These are phyloP conservation scores for Mastigias papua DNA, from an alignment of 30 jellyfish, hydroid and myxozoan species.

Conservation along the genomic window DNA sequence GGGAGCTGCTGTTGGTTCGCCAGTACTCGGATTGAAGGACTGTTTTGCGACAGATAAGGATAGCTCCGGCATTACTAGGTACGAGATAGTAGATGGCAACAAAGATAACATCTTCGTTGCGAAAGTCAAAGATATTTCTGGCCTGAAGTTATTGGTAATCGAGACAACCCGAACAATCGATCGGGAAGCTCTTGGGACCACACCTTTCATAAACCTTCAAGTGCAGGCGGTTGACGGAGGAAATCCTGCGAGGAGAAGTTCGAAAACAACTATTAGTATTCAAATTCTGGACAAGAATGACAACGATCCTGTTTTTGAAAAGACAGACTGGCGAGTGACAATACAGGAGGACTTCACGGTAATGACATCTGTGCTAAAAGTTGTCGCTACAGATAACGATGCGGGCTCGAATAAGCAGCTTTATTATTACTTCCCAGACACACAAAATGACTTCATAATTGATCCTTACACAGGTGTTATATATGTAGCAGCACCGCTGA, in stretches of 20 bases:
- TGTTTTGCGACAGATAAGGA: constrained; percentile 96
- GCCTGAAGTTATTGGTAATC: constrained; percentile 81
- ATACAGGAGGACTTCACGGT: constrained; percentile 88
- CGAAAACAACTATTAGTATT: constrained; percentile 60
- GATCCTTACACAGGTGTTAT: constrained; percentile 93
- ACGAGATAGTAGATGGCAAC: constrained; percentile 77
- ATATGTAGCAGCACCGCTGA: constrained; percentile 85
- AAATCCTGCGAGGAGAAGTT: constrained; percentile 70
- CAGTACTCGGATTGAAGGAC: constrained; percentile 91
- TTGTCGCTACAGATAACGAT: constrained; percentile 89
- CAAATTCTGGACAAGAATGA: constrained; percentile 85
- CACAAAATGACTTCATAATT: constrained; percentile 80
- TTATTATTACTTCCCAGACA: constrained; percentile 79
- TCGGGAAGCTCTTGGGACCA: constrained; percentile 89
- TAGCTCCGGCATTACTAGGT: constrained; percentile 76
- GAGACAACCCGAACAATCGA: constrained; percentile 83
- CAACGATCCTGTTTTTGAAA: constrained; percentile 88
- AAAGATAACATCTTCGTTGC: constrained; percentile 72
- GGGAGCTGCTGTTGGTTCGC: constrained; percentile 88
- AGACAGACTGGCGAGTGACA: constrained; percentile 80
- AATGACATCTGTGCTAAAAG: constrained; percentile 84
- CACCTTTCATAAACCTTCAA: constrained; percentile 80
- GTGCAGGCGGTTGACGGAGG: constrained; percentile 96
- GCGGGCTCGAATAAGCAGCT: constrained; percentile 92
- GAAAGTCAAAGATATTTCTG: constrained; percentile 63